Percentiles rank a stretch among this genome's conserved stretches.
These are phyloP conservation scores for Lymantria dispar DNA, from an alignment of 2,888 invertebrate species.

Conservation along the genomic window DNA sequence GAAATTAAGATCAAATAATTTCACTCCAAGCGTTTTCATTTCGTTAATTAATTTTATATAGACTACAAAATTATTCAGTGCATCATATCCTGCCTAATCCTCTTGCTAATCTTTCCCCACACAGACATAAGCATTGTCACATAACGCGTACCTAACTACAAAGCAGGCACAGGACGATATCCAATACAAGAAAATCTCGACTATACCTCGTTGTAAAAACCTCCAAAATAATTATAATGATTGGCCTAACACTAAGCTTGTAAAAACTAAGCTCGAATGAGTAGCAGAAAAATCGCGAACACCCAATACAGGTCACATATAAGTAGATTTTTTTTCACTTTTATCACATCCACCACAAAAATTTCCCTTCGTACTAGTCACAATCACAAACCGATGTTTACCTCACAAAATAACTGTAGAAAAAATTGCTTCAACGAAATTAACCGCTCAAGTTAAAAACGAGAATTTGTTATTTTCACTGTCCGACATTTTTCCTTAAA, in stretches of 20 bases:
- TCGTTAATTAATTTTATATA: slow-evolving; percentile 18
- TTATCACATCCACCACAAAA: slow-evolving; percentile 19
- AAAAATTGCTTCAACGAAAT: slow-evolving; percentile 58
- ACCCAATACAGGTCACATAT: slow-evolving; percentile 23
- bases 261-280: slow-evolving; percentile 44
- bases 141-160: slow-evolving; percentile 65
- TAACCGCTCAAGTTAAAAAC: slow-evolving; percentile 70
- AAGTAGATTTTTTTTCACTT: background rate
- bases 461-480: slow-evolving; percentile 50
- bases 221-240: slow-evolving; percentile 49
- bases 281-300: slow-evolving; percentile 52
- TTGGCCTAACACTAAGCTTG: slow-evolving; percentile 64
- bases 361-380: slow-evolving; percentile 6
- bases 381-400: slow-evolving; percentile 28
- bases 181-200: slow-evolving; percentile 72
- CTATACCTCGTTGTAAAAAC: slow-evolving; percentile 63
- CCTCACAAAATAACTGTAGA: slow-evolving; percentile 33
- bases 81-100: slow-evolving; percentile 28
- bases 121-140: slow-evolving; percentile 68
- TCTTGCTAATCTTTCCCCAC: slow-evolving; percentile 45
- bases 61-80: slow-evolving; percentile 26
- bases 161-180: slow-evolving; percentile 72
- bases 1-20: background rate
- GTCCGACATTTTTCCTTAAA: slow-evolving; percentile 65
- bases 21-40: slow-evolving; percentile 24